These are phyloP conservation scores for Meta bourneti DNA, from an alignment of 2,888 invertebrate species.

Conservation along the genomic window DNA sequence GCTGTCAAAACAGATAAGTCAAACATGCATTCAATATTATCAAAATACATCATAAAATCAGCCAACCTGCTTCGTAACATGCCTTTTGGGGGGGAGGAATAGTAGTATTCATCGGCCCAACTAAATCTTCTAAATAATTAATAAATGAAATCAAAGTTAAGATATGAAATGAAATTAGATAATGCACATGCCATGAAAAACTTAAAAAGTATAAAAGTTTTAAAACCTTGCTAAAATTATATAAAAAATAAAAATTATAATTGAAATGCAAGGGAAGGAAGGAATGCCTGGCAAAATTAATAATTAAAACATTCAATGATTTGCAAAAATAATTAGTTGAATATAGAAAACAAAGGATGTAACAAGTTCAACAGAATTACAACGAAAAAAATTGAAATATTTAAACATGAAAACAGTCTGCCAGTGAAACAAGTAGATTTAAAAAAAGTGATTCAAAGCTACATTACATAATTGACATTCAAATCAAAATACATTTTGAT, in stretches of 20 bases:
- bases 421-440: not conserved
- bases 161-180: slow-evolving; percentile 26
- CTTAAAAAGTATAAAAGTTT: not conserved
- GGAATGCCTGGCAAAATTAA: too few species aligned
- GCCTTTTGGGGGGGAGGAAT: slow-evolving; percentile 72
- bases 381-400: too few species aligned
- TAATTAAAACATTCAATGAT: too few species aligned
- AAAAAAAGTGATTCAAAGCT: not conserved
- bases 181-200: slow-evolving; percentile 41
- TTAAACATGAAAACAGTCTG: too few species aligned
- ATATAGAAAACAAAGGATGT: too few species aligned
- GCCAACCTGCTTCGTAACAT: slow-evolving; percentile 77
- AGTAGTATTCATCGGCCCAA: slow-evolving; percentile 74
- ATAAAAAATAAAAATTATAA: not conserved
- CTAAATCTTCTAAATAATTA: slow-evolving; percentile 75
- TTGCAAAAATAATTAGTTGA: too few species aligned
- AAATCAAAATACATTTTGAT: not conserved
- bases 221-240: slow-evolving; percentile 7
- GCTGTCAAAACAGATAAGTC: too few species aligned
- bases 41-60: slow-evolving; percentile 67
- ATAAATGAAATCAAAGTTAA: slow-evolving; percentile 55
- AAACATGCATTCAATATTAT: slow-evolving; percentile 24
- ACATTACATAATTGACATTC: not conserved
- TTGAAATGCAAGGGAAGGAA: not conserved
- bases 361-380: too few species aligned